Conservation (phyloP, 2,888 invertebrate genomes). For the Ochropleura leucogaster region DNA sequence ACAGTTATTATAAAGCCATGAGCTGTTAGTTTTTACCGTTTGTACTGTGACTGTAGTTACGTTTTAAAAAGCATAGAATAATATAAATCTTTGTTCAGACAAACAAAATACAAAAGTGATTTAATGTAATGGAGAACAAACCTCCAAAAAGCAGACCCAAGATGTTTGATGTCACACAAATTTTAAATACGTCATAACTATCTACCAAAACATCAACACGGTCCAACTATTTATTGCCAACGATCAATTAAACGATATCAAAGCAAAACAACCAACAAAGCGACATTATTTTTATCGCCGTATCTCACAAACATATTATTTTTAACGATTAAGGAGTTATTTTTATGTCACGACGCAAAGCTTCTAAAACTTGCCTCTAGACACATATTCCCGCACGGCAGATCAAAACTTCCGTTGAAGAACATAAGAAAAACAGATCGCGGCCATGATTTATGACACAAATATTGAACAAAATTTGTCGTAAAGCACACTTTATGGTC, state of each 20-base stretch:
- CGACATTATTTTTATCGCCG: conserved; percentile 67
- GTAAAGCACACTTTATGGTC: conserved; percentile 80
- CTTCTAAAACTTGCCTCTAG: conserved; percentile 54
- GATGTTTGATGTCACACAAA: conserved; percentile 13
- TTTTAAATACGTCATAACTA: conserved; percentile 40
- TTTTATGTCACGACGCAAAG: conserved; percentile 67
- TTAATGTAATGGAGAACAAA: not conserved
- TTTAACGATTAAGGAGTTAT: conserved; percentile 73
- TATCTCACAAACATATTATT: conserved; percentile 68
- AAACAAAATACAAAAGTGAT: not conserved
- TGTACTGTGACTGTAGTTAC: not conserved
- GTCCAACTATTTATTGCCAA: conserved; percentile 46
- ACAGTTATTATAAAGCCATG: no score
- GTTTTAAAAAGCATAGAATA: no score
- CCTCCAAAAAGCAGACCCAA: not conserved
- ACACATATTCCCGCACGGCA: conserved; percentile 57
- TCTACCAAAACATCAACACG: conserved; percentile 42
- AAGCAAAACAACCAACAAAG: conserved; percentile 66
- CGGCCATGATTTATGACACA: conserved; percentile 80
- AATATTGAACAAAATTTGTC: conserved; percentile 86
- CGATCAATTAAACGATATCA: conserved; percentile 59
- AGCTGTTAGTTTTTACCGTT: not conserved
- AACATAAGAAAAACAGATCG: conserved; percentile 79
- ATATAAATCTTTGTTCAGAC: not conserved
- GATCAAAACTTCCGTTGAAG: conserved; percentile 75